Evolutionary conservation across 2,797 vertebrate species (phyloP).

Genomic region (Champsocephalus gunnari): DNA sequence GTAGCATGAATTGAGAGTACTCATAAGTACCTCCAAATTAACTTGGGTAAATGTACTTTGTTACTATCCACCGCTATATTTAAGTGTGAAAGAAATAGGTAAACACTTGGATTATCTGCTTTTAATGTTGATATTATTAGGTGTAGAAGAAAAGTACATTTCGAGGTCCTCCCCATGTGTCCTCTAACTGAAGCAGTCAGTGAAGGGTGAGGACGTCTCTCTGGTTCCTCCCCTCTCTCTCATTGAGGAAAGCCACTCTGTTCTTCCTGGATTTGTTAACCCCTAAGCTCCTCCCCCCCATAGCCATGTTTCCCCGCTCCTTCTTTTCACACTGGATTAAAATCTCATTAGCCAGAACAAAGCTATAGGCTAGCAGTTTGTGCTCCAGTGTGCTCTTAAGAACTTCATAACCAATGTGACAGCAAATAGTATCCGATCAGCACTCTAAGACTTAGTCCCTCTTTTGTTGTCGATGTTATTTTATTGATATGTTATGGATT

Average conservation of each 20-base stretch:
- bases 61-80: not conserved
- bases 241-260: constrained; percentile 1
- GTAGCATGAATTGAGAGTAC: too few species aligned
- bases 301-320: constrained; percentile 24
- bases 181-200: not conserved
- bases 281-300: constrained; percentile 40
- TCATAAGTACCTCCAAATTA: too few species aligned
- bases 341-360: constrained; percentile 55
- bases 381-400: constrained; percentile 21
- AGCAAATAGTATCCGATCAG: constrained; percentile 21
- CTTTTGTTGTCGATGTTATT: too few species aligned
- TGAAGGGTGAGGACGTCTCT: not conserved
- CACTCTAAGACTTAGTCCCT: not conserved
- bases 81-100: not conserved
- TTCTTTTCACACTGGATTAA: constrained; percentile 57
- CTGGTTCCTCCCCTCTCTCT: constrained; percentile 3
- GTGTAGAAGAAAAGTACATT: not conserved
- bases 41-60: too few species aligned
- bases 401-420: not conserved
- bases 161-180: not conserved
- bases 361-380: constrained; percentile 37
- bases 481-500: too few species aligned
- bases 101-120: not conserved
- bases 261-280: constrained; percentile 16
- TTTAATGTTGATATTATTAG: not conserved